Conservation (phyloP, 2,888 invertebrate species). For the Diadegma fenestrale region DNA sequence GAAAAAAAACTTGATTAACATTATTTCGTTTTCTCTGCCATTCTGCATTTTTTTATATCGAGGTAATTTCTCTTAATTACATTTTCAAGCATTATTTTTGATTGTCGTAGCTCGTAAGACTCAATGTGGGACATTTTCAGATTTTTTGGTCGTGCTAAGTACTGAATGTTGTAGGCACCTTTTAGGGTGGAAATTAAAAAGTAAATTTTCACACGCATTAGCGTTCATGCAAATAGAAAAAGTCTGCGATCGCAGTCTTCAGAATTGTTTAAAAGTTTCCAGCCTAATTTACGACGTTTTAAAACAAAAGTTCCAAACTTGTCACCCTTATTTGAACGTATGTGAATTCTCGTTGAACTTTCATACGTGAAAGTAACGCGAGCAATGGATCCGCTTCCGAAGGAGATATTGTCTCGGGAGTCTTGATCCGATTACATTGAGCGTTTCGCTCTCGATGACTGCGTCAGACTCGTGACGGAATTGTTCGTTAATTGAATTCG, state of each 20-base stretch:
- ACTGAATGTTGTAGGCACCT: background rate
- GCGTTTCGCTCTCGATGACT: slow-evolving; percentile 24
- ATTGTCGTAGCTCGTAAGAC: too few relatives aligned
- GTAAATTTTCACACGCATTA: background rate
- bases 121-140: too few relatives aligned
- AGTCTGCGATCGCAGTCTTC: background rate
- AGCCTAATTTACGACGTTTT: background rate
- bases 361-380: slow-evolving; percentile 1
- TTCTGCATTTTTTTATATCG: too few relatives aligned
- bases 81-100: background rate
- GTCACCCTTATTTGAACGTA: slow-evolving; percentile 12
- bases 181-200: background rate
- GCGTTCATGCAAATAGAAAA: background rate
- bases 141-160: too few relatives aligned
- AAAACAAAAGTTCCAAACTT: background rate
- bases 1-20: background rate
- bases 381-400: background rate
- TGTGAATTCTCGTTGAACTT: background rate
- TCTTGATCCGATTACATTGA: slow-evolving; percentile 43
- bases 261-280: background rate
- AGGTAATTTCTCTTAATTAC: background rate
- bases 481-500: slow-evolving; percentile 43
- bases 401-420: slow-evolving; percentile 15
- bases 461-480: slow-evolving; percentile 4
- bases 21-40: background rate